Percentiles rank a stretch among this genome's conserved stretches.
phyloP scores from a whole-genome alignment of 2,797 vertebrate species.

The Protosalanx chinensis region DNA sequence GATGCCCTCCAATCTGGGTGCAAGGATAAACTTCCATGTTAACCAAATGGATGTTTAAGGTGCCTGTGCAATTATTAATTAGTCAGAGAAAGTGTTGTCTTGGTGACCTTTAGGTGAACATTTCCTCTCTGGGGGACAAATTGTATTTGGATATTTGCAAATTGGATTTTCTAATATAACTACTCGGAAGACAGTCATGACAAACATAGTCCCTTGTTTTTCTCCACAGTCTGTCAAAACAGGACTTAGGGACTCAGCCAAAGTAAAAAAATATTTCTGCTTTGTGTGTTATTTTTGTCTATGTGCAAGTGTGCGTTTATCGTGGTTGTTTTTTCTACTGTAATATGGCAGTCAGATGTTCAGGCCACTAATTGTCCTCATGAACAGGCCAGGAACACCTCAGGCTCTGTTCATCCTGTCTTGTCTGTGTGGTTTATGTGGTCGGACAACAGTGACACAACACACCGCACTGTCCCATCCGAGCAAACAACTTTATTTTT shows the following conservation, averaged over 20 bases:
- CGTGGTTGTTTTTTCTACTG: too few species aligned
- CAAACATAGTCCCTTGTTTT: neutral
- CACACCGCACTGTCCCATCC: too few species aligned
- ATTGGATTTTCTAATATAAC: neutral
- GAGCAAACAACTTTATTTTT: neutral
- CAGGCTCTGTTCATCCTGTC: too few species aligned
- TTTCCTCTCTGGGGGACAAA: too few species aligned
- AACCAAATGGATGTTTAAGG: constrained; percentile 24
- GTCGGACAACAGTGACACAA: too few species aligned
- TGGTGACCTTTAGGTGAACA: neutral
- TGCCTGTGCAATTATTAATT: constrained; percentile 17
- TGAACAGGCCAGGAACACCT: too few species aligned
- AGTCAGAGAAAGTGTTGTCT: constrained; percentile 6
- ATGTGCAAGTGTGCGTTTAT: neutral
- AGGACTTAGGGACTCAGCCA: neutral
- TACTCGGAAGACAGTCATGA: neutral
- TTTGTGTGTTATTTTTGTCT: neutral
- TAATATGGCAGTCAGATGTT: too few species aligned
- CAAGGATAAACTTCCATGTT: constrained; percentile 5
- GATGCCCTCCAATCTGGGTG: constrained; percentile 13
- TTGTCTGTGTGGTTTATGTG: too few species aligned
- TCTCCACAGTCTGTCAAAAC: neutral
- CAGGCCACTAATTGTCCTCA: too few species aligned
- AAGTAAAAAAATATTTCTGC: neutral
- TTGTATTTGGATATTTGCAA: too few species aligned